These are phyloP conservation scores for Phataginus tetradactyla DNA, from an alignment of 2,797 vertebrate genomes.

Conservation along the genomic window DNA sequence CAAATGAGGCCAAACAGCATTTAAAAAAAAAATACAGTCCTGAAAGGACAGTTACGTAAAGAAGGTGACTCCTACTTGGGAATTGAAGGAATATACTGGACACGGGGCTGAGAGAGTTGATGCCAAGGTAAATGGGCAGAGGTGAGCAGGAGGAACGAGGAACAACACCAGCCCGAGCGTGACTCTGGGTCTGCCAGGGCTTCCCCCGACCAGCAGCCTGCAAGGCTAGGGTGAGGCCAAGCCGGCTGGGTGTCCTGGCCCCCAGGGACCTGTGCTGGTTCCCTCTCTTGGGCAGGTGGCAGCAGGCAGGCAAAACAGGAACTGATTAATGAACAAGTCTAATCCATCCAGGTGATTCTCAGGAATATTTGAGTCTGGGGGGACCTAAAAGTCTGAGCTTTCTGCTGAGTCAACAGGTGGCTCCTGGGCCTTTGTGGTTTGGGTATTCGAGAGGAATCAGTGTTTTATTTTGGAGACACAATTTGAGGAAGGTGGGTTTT, in stretches of 20 bases:
- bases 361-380: neutral
- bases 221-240: neutral
- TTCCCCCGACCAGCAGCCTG: neutral
- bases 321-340: neutral
- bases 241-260: neutral
- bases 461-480: neutral
- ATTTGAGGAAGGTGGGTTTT: neutral
- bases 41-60: neutral
- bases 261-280: neutral
- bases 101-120: neutral
- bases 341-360: neutral
- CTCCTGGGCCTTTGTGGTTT: neutral
- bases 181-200: neutral
- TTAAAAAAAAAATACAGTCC: neutral
- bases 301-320: neutral
- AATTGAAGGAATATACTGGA: neutral
- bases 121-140: neutral
- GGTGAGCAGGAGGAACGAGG: neutral
- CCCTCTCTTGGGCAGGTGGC: neutral
- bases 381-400: neutral
- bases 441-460: neutral
- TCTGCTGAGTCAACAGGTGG: neutral
- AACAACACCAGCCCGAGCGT: fast-evolving
- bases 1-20: neutral
- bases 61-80: neutral